phyloP scores from a whole-genome alignment of 2,888 invertebrate genomes.

The Thera obeliscata region DNA sequence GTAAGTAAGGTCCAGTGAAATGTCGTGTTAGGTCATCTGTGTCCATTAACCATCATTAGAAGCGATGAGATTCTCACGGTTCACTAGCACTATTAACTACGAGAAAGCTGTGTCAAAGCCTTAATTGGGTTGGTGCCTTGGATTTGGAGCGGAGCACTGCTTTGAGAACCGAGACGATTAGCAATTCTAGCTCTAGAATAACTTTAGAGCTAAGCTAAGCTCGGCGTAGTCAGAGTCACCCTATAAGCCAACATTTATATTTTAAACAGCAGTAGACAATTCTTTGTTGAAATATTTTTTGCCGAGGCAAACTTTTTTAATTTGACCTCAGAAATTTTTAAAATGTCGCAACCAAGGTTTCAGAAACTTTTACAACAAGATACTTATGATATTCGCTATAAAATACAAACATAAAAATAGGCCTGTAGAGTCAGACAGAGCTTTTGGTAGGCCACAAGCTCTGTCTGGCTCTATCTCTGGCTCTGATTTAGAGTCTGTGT shows the following conservation, averaged over 20 bases:
- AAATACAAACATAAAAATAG: no score
- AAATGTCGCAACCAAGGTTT: no score
- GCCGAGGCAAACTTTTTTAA: conserved; percentile 1
- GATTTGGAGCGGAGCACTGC: conserved; percentile 9
- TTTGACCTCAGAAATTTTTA: background rate
- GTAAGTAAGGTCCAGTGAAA: background rate
- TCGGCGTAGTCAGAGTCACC: conserved; percentile 4
- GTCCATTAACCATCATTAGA: conserved; percentile 22
- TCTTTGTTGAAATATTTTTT: background rate
- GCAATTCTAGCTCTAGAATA: conserved; percentile 7
- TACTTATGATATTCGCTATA: no score
- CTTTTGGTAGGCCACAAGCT: no score
- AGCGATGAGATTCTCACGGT: conserved; percentile 13
- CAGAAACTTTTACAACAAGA: no score
- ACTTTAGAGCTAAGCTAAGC: background rate
- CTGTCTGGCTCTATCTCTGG: no score
- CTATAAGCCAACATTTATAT: background rate
- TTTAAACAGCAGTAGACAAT: background rate
- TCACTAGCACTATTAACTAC: conserved; percentile 22
- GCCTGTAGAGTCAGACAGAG: no score
- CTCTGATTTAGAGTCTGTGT: no score
- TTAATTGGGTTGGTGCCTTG: conserved; percentile 23
- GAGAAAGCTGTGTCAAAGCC: conserved; percentile 21
- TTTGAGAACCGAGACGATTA: conserved; percentile 19
- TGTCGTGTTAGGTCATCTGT: conserved; percentile 10